Evolutionary conservation across 2,113 vertebrate genomes (phyloP), one percentile per base, ranked within the genome.

Genomic region (Circaetus gallicus): DNA sequence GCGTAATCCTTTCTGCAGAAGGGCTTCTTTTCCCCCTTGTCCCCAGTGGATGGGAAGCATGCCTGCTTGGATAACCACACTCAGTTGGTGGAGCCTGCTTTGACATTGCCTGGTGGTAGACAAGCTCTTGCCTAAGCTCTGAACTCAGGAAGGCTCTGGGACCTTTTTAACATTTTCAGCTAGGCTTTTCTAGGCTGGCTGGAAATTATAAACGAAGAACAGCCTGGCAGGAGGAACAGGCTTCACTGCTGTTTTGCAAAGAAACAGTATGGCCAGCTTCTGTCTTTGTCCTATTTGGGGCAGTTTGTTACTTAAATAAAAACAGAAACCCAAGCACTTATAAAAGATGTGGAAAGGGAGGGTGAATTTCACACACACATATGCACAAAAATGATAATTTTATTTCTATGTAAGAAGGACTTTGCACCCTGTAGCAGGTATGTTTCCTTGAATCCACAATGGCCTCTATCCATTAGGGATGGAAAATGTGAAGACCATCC

Each of bases 361-460:
- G 12, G 15, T 61, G 40, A 67, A 40, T 49, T 79, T 87, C 43
- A 40, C 7, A 0, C 10, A 14, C 16, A 19, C 4, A 4, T 3
- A 1, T 0, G 8, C 20, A 36, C 9, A 32, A 5, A 53, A 56
- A 10, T 2, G 2, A 22, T 26, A 1, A 8, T 45, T 78, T 89
- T 70, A 34, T 77, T 83, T 49, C 55, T 8, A 2, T 38, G 5
- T n/a, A 21, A 56, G 40, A 38, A 24, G 18, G 9, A 16, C 45
- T 50, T 50, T 13, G 8, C 21, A 6, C 67, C 52, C 34, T 14
- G 5, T n/a, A 83, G 49, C 62, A 12, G 28, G 10, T 16, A 4
- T 19, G 10, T 70, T 82, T 40, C 32, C 11, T 42, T 62, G 47
- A 55, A 63, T 53, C 38, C n/a, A 29, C 0, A 0, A 3, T 42